Evolutionary conservation across 2,888 invertebrate genomes (phyloP).

Genomic region (Cephus runcator): DNA sequence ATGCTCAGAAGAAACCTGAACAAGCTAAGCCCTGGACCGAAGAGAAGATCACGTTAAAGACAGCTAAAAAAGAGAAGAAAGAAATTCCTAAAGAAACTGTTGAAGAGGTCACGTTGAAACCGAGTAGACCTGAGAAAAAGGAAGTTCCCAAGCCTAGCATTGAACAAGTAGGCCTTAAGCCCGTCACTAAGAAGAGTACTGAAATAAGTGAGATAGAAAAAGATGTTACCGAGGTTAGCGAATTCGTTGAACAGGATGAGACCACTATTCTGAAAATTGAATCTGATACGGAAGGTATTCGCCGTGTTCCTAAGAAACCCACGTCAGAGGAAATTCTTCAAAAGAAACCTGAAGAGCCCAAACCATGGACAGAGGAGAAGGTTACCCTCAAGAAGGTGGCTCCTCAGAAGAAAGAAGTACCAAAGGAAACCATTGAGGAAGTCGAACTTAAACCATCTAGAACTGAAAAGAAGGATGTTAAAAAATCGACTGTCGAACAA

Average conservation of each 20-base stretch:
- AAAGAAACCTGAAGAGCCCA: constrained; percentile 16
- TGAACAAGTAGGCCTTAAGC: constrained; percentile 42
- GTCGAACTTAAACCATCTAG: constrained; percentile 67
- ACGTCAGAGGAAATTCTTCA: constrained; percentile 9
- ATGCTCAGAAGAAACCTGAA: constrained; percentile 28
- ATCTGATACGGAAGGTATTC: constrained; percentile 13
- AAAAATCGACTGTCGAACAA: constrained; percentile 21
- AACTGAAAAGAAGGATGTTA: constrained; percentile 51
- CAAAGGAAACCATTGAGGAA: constrained; percentile 63
- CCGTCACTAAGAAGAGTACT: constrained; percentile 26
- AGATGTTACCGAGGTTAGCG: constrained; percentile 14
- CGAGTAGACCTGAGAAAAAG: constrained; percentile 17
- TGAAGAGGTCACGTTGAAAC: constrained; percentile 41
- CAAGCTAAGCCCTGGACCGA: constrained; percentile 56
- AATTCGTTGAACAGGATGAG: constrained; percentile 20
- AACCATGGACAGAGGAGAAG: constrained; percentile 41
- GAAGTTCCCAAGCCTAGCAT: constrained; percentile 29
- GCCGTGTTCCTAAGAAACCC: not conserved
- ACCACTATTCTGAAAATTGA: constrained; percentile 17
- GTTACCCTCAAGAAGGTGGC: constrained; percentile 36
- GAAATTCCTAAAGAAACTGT: constrained; percentile 46
- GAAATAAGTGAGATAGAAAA: constrained; percentile 22
- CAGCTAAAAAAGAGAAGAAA: constrained; percentile 43
- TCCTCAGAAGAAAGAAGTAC: constrained; percentile 36
- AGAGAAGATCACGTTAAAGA: constrained; percentile 55